Conservation (phyloP, 2,113 vertebrate genomes). For the Circaetus cinerascens region DNA sequence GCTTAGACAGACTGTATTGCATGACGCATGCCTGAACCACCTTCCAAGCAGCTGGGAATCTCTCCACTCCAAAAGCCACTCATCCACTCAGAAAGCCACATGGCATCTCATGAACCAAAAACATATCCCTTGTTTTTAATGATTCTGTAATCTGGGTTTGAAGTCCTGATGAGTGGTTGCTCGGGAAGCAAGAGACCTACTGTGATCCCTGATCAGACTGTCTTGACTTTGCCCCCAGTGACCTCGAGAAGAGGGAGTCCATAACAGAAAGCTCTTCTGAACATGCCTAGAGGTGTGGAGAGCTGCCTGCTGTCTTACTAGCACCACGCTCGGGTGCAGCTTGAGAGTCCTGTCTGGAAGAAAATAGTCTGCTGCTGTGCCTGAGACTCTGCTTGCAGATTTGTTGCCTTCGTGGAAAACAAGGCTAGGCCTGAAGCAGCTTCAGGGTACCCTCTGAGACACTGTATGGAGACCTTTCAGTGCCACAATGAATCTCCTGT, state of each 20-base stretch:
- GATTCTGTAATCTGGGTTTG: neutral
- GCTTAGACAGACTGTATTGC: neutral
- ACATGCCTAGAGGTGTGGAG: neutral
- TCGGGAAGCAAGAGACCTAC: neutral
- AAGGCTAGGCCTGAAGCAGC: neutral
- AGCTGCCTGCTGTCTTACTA: neutral
- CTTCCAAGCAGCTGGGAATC: fast-evolving
- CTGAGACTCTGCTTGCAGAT: neutral
- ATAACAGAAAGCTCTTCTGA: neutral
- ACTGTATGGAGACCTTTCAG: neutral
- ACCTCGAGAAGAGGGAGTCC: neutral
- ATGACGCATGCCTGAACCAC: fast-evolving
- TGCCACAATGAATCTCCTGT: fast-evolving
- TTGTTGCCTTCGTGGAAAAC: neutral
- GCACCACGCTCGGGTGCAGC: fast-evolving
- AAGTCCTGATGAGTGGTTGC: fast-evolving
- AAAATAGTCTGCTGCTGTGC: neutral
- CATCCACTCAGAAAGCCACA: neutral
- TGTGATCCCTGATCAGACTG: neutral
- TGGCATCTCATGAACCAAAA: neutral
- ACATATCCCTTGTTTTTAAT: neutral
- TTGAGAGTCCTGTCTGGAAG: neutral
- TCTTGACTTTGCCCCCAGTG: neutral
- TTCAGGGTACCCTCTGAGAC: neutral
- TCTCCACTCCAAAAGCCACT: neutral